Conservation (phyloP, 2,113 vertebrate species). For the Pluvialis apricaria region DNA sequence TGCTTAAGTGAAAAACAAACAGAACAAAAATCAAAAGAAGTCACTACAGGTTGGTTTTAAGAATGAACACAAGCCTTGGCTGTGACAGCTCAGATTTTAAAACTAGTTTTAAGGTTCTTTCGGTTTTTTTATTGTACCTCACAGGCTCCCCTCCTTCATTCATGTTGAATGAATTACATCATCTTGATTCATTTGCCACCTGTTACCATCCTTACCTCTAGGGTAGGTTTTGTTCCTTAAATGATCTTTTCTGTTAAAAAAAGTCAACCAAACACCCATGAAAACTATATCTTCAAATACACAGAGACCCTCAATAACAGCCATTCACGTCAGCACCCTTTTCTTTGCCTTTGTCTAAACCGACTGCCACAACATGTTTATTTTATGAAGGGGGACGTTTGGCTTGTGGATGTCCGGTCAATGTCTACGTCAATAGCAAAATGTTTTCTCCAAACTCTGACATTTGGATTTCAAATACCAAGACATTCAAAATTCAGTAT, state of each 20-base stretch:
- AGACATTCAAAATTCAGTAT: slow-evolving; percentile 20
- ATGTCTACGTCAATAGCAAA: slow-evolving; percentile 9
- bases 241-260: not conserved
- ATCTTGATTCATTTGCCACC: not conserved
- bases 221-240: not conserved
- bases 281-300: not conserved
- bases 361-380: not conserved
- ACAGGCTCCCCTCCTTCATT: not conserved
- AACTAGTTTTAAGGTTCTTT: not conserved
- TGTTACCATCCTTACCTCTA: not conserved
- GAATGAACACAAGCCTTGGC: not conserved
- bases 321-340: not conserved
- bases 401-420: not conserved
- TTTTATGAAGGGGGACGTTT: not conserved
- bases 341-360: not conserved
- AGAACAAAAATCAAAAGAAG: not conserved
- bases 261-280: not conserved
- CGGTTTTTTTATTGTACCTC: not conserved
- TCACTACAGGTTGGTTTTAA: not conserved
- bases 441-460: slow-evolving; percentile 26
- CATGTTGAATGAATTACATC: not conserved
- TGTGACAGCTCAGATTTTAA: not conserved
- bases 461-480: slow-evolving; percentile 61
- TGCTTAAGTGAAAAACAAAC: not conserved
- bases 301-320: not conserved